Base-by-base conservation (phyloP, 37 sponge, comb jelly and placozoan genomes). In the Chondrosia reniformis region DNA sequence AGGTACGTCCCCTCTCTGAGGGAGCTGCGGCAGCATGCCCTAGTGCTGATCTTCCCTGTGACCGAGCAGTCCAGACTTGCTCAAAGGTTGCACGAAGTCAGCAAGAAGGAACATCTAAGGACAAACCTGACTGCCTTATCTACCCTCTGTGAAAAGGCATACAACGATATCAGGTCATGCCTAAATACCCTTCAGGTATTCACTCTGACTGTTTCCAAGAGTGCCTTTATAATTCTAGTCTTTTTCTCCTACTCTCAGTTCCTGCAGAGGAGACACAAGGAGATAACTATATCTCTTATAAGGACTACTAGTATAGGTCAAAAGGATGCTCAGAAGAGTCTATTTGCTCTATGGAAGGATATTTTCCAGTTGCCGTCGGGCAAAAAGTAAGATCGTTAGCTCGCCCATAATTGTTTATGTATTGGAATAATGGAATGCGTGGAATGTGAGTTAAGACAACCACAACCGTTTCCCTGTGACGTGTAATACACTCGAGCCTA, bases 271-370 rank as follows among this genome's bases (percentile, higher is more conserved):
- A 67, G 88, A 44, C 43, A 79, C 13, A 84, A 85, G 54, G 87
- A 90, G 38, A 33, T 98, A 9, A 84, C 84, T 37, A 67, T 95
- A 32, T 74, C 69, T 21, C 25, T 74, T 25, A 83, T 98, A 2
- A 80, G 85, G 67, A 78, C 41, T 55, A 80, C 83, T 67, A 80
- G 78, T 62, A 69, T 92, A 45, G 99, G 97, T 2, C 90, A 90
- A 63, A 98, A 98, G 67, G 99, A 98, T 78, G 80, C 89, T 36
- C 93, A 98, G 77, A 83, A 80, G 76, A 93, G 85, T 41, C 81
- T 98, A 2, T 95, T 98, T 65, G 84, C 88, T 27, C 79, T 98
- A 3, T 98, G 99, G 99, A 94, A 95, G 62, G 89, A 93, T 15
- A 69, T 96, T 4, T 96, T 96, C 46, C 89, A 88, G 59, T 84